Conservation (phyloP, 2,888 invertebrate species). For the Trachelus stipa region DNA sequence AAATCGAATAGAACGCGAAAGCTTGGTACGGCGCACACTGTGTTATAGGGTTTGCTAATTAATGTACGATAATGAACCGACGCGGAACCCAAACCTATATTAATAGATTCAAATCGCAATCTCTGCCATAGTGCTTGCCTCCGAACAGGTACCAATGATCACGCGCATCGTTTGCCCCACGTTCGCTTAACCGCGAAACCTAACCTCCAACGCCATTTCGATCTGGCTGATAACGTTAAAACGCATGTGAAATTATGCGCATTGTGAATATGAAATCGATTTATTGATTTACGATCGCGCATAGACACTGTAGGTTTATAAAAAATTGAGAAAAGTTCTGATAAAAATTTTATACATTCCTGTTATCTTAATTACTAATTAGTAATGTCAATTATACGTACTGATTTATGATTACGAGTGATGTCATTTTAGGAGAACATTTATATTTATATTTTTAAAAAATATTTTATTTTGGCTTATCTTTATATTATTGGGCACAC, state of each 20-base stretch:
- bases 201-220: constrained; percentile 12
- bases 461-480: background rate
- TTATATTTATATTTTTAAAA: background rate
- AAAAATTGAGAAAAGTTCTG: background rate
- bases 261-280: background rate
- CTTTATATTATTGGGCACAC: no score
- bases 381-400: background rate
- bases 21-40: background rate
- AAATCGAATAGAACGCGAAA: constrained; percentile 41
- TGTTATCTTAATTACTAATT: background rate
- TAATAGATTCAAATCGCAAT: constrained; percentile 60
- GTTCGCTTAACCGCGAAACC: background rate
- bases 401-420: background rate
- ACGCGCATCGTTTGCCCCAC: background rate
- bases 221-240: background rate
- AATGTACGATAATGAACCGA: constrained; percentile 61
- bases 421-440: background rate
- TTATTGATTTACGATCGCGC: background rate
- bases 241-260: background rate
- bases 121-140: constrained; percentile 21
- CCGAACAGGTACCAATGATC: background rate
- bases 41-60: constrained; percentile 56
- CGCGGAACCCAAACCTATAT: constrained; percentile 49
- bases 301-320: background rate
- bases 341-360: background rate